These are phyloP conservation scores for Ischnura elegans DNA, from an alignment of 2,888 invertebrate genomes.

Conservation along the genomic window DNA sequence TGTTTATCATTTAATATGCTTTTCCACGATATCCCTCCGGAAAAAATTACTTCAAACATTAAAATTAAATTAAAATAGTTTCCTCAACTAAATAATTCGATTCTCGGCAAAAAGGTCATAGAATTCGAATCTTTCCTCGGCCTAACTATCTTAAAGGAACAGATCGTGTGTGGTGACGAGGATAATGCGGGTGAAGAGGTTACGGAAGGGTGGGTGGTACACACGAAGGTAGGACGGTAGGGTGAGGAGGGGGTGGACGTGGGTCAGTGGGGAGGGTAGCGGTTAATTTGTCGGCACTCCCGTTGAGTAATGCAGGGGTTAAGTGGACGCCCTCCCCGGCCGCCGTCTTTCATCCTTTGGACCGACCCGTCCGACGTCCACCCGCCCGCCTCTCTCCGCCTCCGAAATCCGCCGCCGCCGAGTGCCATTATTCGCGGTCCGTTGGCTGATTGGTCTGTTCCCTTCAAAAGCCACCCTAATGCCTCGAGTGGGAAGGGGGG, in stretches of 20 bases:
- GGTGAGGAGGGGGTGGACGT: neutral
- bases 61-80: no score
- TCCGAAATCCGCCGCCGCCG: neutral
- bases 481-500: neutral
- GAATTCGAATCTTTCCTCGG: no score
- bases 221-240: neutral
- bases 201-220: neutral
- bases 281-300: slow-evolving; percentile 33
- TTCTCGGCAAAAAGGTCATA: no score
- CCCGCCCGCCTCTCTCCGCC: neutral
- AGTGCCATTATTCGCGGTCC: slow-evolving; percentile 38
- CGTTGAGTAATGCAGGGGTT: slow-evolving; percentile 27
- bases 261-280: neutral
- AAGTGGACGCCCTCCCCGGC: slow-evolving; percentile 26
- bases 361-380: neutral
- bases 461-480: neutral
- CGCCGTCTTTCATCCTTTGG: slow-evolving; percentile 35
- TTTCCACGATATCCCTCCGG: no score
- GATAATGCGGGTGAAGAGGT: no score
- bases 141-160: no score
- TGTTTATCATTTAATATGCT: no score
- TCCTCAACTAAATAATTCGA: no score
- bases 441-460: slow-evolving; percentile 20
- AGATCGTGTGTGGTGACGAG: no score
- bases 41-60: no score